Base-by-base conservation (phyloP, 2,113 vertebrate genomes). In the Nibea coibor region DNA sequence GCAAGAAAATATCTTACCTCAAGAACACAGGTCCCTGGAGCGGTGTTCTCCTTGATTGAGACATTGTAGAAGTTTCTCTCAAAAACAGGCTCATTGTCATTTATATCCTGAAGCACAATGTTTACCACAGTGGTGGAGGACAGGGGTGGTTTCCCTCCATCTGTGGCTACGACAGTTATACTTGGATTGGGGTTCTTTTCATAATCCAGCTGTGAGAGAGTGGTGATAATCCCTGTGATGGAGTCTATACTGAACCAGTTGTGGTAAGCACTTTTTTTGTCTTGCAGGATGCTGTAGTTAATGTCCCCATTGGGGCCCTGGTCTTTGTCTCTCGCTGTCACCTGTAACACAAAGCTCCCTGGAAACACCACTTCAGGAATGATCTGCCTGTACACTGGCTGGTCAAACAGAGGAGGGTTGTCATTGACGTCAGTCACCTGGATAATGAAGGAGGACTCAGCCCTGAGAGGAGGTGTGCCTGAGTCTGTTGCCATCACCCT, bases 11-110 rank as follows among this genome's bases (percentile, higher is more conserved):
- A 28, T 87, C 96, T 74, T 93, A 99, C 98, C 97, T 98, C 95
- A 10, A 99, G 93, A 89, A 99, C 97, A 94, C 98, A 99, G 89
- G 96, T 98, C 69, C 97, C 97, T 0, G 94, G 90, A 4, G 95
- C 93, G 14, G 94, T 95, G 88, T 96, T 96, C 90, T 99, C 98
- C 56, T 96, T 97, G 92, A 99, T 93, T 0, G 98, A 97, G 58
- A 96, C 94, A 0, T 99, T 99, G 93, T 99, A 99, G 95, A 96
- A 96, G 70, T 95, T 96, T 75, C 91, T 97, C 75, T 94, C 95
- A 85, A 99, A 99, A 78, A 97, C 93, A 0, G 98, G 98, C 78
- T 97, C 96, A 0, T 99, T 99, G 91, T 99, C 98, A 4, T 99
- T 99, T 88, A 97, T 95, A 69, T 99, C 98, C 94, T 98, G 97